Conservation (phyloP, 2,888 invertebrate species). For the Scaptodrosophila latifasciaeformis region DNA sequence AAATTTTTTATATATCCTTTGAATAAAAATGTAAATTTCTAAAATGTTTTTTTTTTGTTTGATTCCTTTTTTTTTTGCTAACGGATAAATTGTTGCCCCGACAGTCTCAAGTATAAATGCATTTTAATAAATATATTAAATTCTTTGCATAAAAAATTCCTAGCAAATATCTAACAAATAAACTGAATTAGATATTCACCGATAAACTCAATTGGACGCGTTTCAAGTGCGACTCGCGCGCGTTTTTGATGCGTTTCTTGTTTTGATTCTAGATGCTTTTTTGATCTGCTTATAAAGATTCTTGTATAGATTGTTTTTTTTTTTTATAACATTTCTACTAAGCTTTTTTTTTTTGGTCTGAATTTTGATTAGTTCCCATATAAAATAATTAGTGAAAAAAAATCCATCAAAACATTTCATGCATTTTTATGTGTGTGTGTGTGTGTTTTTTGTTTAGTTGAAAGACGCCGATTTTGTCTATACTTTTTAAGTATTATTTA, state of each 20-base stretch:
- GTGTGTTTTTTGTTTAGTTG: slow-evolving; percentile 30
- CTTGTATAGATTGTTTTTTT: neutral
- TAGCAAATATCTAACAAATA: slow-evolving; percentile 17
- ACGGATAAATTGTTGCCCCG: slow-evolving; percentile 32
- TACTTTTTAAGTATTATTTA: slow-evolving; percentile 61
- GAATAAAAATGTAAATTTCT: slow-evolving; percentile 20
- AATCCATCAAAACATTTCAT: no score
- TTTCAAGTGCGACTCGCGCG: no score
- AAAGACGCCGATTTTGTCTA: slow-evolving; percentile 51
- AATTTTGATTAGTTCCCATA: neutral
- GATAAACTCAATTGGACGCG: no score
- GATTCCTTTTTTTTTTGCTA: slow-evolving; percentile 19
- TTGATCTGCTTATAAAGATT: no score
- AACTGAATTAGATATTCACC: no score
- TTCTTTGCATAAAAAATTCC: neutral
- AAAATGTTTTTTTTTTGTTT: slow-evolving; percentile 1
- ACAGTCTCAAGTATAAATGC: slow-evolving; percentile 50
- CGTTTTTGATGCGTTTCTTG: no score
- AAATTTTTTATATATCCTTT: slow-evolving; percentile 7
- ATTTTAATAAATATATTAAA: slow-evolving; percentile 17
- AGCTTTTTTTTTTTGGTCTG: slow-evolving; percentile 4
- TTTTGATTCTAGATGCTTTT: no score
- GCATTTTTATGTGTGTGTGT: neutral
- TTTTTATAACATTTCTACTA: no score
- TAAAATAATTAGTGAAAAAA: no score